Conservation (phyloP, 2,888 invertebrate species). For the Hermaeophaga mercurialis region DNA sequence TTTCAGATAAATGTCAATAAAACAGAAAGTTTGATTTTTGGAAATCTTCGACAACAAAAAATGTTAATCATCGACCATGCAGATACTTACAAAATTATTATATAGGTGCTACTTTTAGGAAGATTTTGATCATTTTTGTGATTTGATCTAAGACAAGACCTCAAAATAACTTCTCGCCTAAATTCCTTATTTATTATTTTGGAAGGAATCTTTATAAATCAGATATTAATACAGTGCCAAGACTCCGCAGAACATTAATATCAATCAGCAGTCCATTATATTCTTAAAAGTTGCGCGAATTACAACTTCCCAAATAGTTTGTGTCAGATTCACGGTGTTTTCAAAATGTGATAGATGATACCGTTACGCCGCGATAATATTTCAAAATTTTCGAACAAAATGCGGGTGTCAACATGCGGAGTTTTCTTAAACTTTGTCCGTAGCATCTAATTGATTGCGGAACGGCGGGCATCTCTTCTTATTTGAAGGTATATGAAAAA, state of each 20-base stretch:
- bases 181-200: too few relatives aligned
- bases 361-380: conserved; percentile 16
- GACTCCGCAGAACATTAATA: conserved; percentile 18
- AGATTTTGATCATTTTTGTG: too few relatives aligned
- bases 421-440: background rate
- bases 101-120: too few relatives aligned
- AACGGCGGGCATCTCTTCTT: too few relatives aligned
- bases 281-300: conserved; percentile 26
- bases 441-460: background rate
- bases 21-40: background rate
- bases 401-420: background rate
- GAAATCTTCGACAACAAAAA: too few relatives aligned
- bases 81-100: too few relatives aligned
- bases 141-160: too few relatives aligned
- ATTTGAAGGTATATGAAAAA: too few relatives aligned
- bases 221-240: conserved; percentile 3
- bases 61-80: too few relatives aligned
- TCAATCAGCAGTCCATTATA: conserved; percentile 24
- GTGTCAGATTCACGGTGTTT: conserved; percentile 23
- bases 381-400: conserved; percentile 8
- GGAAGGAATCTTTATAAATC: conserved; percentile 8
- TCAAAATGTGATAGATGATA: conserved; percentile 23
- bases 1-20: too few relatives aligned
- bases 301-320: conserved; percentile 25
- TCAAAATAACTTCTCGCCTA: too few relatives aligned